phyloP scores from a whole-genome alignment of 2,888 invertebrate species.

The Lutraria lutraria region DNA sequence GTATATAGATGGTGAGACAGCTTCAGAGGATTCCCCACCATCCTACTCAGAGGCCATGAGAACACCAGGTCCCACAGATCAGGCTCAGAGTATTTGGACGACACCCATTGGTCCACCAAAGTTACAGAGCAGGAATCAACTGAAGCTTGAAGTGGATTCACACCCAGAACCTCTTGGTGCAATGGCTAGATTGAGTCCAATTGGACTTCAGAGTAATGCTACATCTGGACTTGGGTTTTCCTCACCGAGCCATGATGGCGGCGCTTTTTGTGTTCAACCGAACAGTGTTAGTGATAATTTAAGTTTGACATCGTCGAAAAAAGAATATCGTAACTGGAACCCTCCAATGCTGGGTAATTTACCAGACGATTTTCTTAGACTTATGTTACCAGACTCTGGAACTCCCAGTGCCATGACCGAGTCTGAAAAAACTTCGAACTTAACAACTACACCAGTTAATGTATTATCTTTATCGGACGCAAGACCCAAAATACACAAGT shows the following conservation, averaged over 20 bases:
- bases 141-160: conserved; percentile 53
- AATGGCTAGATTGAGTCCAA: conserved; percentile 51
- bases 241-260: conserved; percentile 9
- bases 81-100: conserved; percentile 73
- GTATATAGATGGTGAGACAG: conserved; percentile 22
- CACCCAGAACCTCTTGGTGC: conserved; percentile 44
- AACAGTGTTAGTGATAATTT: conserved; percentile 24
- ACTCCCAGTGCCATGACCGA: conserved; percentile 45
- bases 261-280: conserved; percentile 31
- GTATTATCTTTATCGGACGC: conserved; percentile 62
- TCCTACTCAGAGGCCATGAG: conserved; percentile 83
- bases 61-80: conserved; percentile 58
- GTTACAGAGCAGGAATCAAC: conserved; percentile 48
- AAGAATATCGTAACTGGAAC: conserved; percentile 90
- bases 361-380: conserved; percentile 92
- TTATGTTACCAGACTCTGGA: conserved; percentile 63
- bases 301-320: conserved; percentile 61
- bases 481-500: conserved; percentile 67
- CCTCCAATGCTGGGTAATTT: conserved; percentile 93
- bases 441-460: conserved; percentile 58
- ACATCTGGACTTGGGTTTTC: conserved; percentile 40
- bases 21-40: conserved; percentile 80
- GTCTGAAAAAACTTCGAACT: conserved; percentile 37
- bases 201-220: conserved; percentile 27
- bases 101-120: conserved; percentile 70